Percentiles rank a stretch among this genome's conserved stretches.
Conservation (phyloP, 2,797 vertebrate genomes). For the Tragopan temminckii region DNA sequence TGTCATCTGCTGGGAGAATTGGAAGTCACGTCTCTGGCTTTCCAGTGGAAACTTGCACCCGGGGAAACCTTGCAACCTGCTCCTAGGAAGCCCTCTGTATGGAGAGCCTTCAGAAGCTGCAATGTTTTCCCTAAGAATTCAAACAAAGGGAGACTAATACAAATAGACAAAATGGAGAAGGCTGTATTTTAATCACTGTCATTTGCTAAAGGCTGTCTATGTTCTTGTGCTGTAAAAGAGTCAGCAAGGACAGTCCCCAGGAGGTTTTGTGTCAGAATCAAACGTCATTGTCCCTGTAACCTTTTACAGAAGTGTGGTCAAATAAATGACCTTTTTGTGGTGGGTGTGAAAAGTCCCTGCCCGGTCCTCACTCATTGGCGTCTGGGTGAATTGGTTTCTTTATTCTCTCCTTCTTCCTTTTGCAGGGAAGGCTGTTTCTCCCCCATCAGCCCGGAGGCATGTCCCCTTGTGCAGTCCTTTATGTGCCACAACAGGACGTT, state of each 20-base stretch:
- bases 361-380: not conserved
- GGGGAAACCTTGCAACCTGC: not conserved
- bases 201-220: not conserved
- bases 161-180: not conserved
- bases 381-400: not conserved
- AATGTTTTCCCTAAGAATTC: not conserved
- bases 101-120: not conserved
- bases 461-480: slow-evolving; percentile 90
- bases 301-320: not conserved
- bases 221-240: not conserved
- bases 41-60: not conserved
- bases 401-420: not conserved
- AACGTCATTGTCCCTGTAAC: not conserved
- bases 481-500: slow-evolving; percentile 85
- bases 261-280: not conserved
- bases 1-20: not conserved
- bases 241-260: not conserved
- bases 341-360: not conserved
- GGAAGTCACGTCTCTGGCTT: not conserved
- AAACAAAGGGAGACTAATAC: not conserved
- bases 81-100: not conserved
- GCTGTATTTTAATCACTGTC: not conserved
- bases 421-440: slow-evolving; percentile 89
- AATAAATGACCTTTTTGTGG: not conserved
- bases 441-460: slow-evolving; percentile 88